These are phyloP conservation scores for Taenaris catops DNA, from an alignment of 2,888 invertebrate genomes.

Conservation along the genomic window DNA sequence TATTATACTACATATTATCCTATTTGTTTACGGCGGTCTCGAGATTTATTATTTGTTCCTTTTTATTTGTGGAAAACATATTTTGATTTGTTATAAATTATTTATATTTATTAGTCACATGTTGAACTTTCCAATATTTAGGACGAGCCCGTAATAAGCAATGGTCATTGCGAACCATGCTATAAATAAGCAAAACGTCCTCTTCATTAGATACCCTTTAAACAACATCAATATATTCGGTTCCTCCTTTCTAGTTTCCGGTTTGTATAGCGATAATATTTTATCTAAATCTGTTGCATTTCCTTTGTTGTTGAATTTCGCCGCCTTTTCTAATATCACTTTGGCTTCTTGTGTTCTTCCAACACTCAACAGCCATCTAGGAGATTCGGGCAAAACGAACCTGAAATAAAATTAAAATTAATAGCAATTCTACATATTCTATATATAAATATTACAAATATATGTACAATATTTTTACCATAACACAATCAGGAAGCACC, in stretches of 20 bases:
- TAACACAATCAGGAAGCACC: slow-evolving; percentile 82
- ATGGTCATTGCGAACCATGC: slow-evolving; percentile 90
- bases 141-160: slow-evolving; percentile 87
- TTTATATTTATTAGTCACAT: too few relatives aligned
- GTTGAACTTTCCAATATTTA: slow-evolving; percentile 87
- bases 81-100: too few relatives aligned
- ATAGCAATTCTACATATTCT: not conserved
- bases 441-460: not conserved
- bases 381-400: slow-evolving; percentile 89
- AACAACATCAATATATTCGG: slow-evolving; percentile 83
- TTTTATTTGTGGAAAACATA: slow-evolving; percentile 2
- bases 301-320: slow-evolving; percentile 82
- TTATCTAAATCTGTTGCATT: slow-evolving; percentile 86
- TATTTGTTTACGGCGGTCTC: slow-evolving; percentile 22
- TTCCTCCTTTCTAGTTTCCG: slow-evolving; percentile 59
- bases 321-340: slow-evolving; percentile 82
- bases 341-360: slow-evolving; percentile 85
- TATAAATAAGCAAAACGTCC: slow-evolving; percentile 84
- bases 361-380: slow-evolving; percentile 87
- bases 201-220: slow-evolving; percentile 82
- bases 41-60: slow-evolving; percentile 5
- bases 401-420: slow-evolving; percentile 51
- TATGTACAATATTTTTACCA: slow-evolving; percentile 72
- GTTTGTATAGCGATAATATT: slow-evolving; percentile 76
- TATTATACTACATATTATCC: slow-evolving; percentile 23